These are phyloP conservation scores for Venturia canescens DNA, from an alignment of 1,140 invertebrate genomes.

Conservation along the genomic window DNA sequence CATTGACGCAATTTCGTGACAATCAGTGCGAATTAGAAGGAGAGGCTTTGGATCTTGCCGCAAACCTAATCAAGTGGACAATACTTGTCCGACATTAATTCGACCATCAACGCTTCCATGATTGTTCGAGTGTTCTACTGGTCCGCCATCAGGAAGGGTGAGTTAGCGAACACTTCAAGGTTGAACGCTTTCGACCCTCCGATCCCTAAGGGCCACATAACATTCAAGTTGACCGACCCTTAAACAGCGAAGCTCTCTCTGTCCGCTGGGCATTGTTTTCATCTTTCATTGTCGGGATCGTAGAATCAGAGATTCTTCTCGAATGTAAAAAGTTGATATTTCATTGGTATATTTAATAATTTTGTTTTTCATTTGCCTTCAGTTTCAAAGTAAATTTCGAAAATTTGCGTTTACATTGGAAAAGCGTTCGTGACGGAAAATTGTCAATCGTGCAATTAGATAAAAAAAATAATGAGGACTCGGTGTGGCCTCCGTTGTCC, in stretches of 20 bases:
- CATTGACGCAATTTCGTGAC: background rate
- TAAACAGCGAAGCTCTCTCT: background rate
- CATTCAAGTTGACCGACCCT: constrained; percentile 7
- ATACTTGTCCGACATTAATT: constrained; percentile 28
- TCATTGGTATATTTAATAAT: too few relatives aligned
- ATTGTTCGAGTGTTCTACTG: constrained; percentile 17
- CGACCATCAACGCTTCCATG: constrained; percentile 12
- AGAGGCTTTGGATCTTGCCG: background rate
- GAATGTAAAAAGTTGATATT: too few relatives aligned
- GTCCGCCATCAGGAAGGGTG: constrained; percentile 19
- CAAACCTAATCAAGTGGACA: constrained; percentile 24
- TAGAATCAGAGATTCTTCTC: background rate
- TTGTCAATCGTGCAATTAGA: too few relatives aligned
- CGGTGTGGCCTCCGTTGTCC: background rate
- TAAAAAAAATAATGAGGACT: too few relatives aligned
- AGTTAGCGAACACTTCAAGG: constrained; percentile 29
- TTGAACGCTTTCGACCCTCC: constrained; percentile 23
- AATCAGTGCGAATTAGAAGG: background rate
- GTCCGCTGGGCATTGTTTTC: background rate
- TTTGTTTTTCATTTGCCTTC: too few relatives aligned
- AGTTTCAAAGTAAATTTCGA: background rate
- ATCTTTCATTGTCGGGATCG: background rate
- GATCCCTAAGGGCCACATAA: constrained; percentile 17
- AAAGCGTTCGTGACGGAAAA: too few relatives aligned
- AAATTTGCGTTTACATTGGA: background rate